Evolutionary conservation across 2,113 vertebrate species (phyloP).

Genomic region (Megalops atlanticus): DNA sequence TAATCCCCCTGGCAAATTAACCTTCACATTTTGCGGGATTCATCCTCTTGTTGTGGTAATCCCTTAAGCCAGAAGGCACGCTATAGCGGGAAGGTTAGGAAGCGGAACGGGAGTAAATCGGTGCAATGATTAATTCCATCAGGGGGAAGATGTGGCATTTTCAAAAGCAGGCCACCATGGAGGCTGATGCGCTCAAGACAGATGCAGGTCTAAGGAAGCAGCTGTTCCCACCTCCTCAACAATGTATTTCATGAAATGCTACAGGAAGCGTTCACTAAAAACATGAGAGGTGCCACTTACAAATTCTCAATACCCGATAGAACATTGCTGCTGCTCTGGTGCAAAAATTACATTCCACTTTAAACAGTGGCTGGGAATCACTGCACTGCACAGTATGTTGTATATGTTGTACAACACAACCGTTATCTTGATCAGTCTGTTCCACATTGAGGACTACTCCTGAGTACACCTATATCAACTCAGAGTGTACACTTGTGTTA

Average conservation of each 20-base stretch:
- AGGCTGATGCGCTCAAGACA: background rate
- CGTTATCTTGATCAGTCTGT: background rate
- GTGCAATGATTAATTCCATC: background rate
- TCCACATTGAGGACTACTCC: no score
- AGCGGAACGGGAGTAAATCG: background rate
- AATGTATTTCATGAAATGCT: background rate
- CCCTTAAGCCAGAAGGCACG: background rate
- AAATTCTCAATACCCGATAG: no score
- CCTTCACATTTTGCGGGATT: constrained; percentile 3
- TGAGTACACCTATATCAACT: background rate
- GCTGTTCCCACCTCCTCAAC: background rate
- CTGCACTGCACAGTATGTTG: no score
- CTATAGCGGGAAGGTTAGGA: background rate
- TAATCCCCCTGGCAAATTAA: background rate
- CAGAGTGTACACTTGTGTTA: no score
- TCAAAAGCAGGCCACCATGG: background rate
- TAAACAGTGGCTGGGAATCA: no score
- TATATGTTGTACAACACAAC: background rate
- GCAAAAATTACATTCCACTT: no score
- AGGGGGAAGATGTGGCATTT: background rate
- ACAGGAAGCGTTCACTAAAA: background rate
- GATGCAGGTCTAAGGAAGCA: background rate
- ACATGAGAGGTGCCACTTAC: background rate
- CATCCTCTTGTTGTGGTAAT: background rate
- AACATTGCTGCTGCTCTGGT: no score